Base-by-base conservation (phyloP, 2,888 invertebrate genomes). In the Sympetrum striolatum region DNA sequence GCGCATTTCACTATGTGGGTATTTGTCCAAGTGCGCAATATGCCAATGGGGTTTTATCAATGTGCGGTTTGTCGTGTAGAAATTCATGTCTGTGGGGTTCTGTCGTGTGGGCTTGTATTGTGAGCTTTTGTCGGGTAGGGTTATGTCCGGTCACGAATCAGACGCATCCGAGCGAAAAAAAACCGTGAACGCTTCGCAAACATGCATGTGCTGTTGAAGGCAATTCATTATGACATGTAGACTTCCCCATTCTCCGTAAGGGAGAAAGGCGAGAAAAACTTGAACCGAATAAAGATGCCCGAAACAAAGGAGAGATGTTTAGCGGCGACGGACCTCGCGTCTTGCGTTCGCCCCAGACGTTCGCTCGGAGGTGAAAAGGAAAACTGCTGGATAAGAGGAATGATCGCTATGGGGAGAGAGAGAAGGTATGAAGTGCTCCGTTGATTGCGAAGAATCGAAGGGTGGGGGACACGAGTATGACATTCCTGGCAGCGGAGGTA, bases 391-490 rank as follows among this genome's bases (percentile, higher is more conserved):
- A 25, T 80, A 60, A 8, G 86, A 37, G 58, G 37, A 60, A 37
- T 86, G 48, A 82, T 48, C 35, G 60, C 35, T 37, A 22, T 15
- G 35, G 86, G 5, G 64, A 31, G 31, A 73, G 31, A 73, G 73
- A 73, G 73, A 25, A 73, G 73, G 31, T 53, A 82, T 86, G 60
- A 86, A 86, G 64, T 64, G 35, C n/a, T 35, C 60, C 37, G 64
- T 35, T 60, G 86, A 64, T 86, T 86, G 86, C 86, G 35, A 86
- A 37, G 37, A 37, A 86, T 35, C 37, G 86, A 86, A 86, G 35
- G 82, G 35, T n/a, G 5, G 1, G 15, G 8, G 82, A 25, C 31
- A 58, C 31, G 35, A 22, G 22, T 25, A 35, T 39, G 22, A 81
- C 73, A 73, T 73, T 73, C 73, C 73, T 73, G 31, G 73, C 73